phyloP scores from a whole-genome alignment of 2,888 invertebrate species.

The Lithophane leautieri region DNA sequence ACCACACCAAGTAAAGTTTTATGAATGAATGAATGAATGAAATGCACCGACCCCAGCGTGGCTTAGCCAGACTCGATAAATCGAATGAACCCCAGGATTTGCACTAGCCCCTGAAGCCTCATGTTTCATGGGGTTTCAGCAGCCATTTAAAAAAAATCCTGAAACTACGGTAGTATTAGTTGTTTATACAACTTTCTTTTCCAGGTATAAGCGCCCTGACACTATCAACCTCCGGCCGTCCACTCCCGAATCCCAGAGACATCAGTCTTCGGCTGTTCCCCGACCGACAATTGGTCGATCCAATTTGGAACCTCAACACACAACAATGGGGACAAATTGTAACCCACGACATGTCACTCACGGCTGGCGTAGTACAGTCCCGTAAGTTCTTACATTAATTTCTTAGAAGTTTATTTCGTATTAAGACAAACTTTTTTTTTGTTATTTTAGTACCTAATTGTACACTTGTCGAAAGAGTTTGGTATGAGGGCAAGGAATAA shows the following conservation, averaged over 20 bases:
- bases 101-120: no score
- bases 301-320: conserved; percentile 93
- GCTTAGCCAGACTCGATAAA: no score
- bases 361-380: conserved; percentile 93
- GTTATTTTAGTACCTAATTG: conserved; percentile 21
- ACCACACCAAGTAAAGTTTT: not conserved
- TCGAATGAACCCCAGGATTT: no score
- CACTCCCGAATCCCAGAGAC: conserved; percentile 93
- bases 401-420: conserved; percentile 13
- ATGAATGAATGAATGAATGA: no score
- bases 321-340: conserved; percentile 96
- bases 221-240: conserved; percentile 91
- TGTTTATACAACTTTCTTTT: conserved; percentile 40
- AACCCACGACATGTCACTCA: conserved; percentile 95
- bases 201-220: conserved; percentile 93
- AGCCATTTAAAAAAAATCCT: not conserved
- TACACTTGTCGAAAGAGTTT: conserved; percentile 8
- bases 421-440: not conserved
- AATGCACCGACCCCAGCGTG: no score
- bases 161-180: not conserved
- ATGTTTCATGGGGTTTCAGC: no score
- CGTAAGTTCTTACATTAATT: conserved; percentile 90
- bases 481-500: not conserved
- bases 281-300: conserved; percentile 93
- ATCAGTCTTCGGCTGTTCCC: conserved; percentile 93